phyloP scores from a whole-genome alignment of 2,797 vertebrate genomes.

The Neoniphon sammara region DNA sequence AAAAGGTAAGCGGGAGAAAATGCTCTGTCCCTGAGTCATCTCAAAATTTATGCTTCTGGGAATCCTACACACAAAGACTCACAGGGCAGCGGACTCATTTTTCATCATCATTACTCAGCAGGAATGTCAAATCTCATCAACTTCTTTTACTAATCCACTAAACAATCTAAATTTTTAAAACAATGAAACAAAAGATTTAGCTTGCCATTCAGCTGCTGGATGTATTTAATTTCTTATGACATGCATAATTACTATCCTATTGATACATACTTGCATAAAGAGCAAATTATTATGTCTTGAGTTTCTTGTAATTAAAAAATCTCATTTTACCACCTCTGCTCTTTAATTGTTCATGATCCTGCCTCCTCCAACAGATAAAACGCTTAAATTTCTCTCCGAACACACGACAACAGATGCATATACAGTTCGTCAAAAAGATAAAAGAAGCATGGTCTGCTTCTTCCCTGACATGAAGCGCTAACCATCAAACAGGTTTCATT shows the following conservation, averaged over 20 bases:
- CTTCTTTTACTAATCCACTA: too few relatives aligned
- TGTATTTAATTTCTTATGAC: background rate
- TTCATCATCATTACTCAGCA: background rate
- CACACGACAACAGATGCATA: constrained; percentile 16
- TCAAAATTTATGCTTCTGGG: constrained; percentile 48
- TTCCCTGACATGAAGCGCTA: constrained; percentile 58
- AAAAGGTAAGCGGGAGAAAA: constrained; percentile 25
- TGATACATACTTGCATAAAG: background rate
- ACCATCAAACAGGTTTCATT: constrained; percentile 81
- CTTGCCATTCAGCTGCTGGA: background rate
- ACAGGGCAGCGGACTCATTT: background rate
- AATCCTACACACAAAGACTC: constrained; percentile 15
- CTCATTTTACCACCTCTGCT: background rate
- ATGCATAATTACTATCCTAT: background rate
- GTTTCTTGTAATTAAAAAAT: constrained; percentile 12
- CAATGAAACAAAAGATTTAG: background rate
- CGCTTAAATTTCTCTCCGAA: constrained; percentile 14
- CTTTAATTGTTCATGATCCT: constrained; percentile 7
- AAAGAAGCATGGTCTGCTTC: constrained; percentile 48
- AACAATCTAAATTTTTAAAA: too few relatives aligned
- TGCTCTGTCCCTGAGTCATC: constrained; percentile 62
- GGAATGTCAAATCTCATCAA: too few relatives aligned
- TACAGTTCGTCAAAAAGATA: constrained; percentile 46
- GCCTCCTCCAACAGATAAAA: constrained; percentile 20
- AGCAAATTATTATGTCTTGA: constrained; percentile 8